Evolutionary conservation across 2,888 invertebrate genomes (phyloP).

Genomic region (Leptothorax acervorum): DNA sequence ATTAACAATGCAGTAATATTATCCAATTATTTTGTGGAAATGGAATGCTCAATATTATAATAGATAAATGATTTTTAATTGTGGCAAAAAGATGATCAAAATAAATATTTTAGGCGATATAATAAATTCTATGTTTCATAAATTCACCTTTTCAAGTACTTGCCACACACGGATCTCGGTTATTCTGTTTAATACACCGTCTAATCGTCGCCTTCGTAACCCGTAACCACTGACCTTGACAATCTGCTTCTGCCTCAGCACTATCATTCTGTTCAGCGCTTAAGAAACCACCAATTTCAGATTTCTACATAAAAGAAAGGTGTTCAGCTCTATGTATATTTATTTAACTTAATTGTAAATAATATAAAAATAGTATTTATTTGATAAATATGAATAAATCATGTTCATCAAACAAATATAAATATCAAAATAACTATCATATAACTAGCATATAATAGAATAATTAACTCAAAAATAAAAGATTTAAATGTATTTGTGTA

Average conservation of each 20-base stretch:
- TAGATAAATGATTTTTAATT: no score
- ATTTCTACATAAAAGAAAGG: slow-evolving; percentile 83
- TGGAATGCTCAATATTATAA: no score
- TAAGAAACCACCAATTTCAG: slow-evolving; percentile 87
- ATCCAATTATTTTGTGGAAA: neutral
- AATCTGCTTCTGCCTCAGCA: slow-evolving; percentile 88
- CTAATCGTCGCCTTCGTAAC: slow-evolving; percentile 96
- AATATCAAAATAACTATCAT: no score
- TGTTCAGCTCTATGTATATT: slow-evolving; percentile 11
- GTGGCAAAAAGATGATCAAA: no score
- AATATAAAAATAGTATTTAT: no score
- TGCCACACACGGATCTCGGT: slow-evolving; percentile 98
- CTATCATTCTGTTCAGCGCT: slow-evolving; percentile 81
- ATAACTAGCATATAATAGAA: no score
- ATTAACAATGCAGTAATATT: slow-evolving; percentile 3
- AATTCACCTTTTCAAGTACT: slow-evolving; percentile 92
- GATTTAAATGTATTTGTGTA: neutral
- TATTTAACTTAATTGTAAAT: no score
- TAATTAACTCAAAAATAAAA: neutral
- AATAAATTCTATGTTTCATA: neutral
- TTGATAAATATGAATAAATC: no score
- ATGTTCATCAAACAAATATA: no score
- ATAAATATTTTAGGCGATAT: no score
- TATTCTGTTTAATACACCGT: slow-evolving; percentile 98
- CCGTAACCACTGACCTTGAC: slow-evolving; percentile 87